Evolutionary conservation across 2,797 vertebrate species (phyloP).

Genomic region (Notoglanidium macrostoma): DNA sequence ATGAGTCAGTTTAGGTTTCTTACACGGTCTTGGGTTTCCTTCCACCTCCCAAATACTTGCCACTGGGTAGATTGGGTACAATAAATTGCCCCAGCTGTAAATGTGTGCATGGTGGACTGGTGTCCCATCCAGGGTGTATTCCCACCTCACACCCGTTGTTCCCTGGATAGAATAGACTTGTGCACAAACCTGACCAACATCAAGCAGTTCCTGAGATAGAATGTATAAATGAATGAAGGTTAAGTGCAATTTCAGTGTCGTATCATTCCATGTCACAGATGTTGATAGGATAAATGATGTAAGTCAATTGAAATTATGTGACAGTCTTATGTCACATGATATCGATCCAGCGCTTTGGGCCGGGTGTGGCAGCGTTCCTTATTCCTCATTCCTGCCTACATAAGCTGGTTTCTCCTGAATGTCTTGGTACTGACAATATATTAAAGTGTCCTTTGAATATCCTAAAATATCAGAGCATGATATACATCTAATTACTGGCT

Average conservation of each 20-base stretch:
- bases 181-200: not conserved
- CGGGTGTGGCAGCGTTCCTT: not conserved
- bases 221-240: not conserved
- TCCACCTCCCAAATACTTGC: not conserved
- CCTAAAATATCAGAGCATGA: not conserved
- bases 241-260: not conserved
- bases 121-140: not conserved
- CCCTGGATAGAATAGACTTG: not conserved
- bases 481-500: not conserved
- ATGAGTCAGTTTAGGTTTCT: not conserved
- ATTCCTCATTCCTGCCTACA: not conserved
- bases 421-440: not conserved
- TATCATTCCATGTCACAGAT: not conserved
- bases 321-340: not conserved
- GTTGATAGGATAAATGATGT: not conserved
- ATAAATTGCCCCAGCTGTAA: not conserved
- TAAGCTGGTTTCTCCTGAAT: not conserved
- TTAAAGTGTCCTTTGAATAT: not conserved
- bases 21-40: not conserved
- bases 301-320: not conserved
- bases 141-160: not conserved
- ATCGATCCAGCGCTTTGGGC: not conserved
- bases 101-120: not conserved
- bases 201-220: not conserved
- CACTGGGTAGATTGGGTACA: not conserved